Percentiles rank a stretch among this genome's conserved stretches.
phyloP scores from a whole-genome alignment of 2,113 vertebrate species.

The Axis porcinus region DNA sequence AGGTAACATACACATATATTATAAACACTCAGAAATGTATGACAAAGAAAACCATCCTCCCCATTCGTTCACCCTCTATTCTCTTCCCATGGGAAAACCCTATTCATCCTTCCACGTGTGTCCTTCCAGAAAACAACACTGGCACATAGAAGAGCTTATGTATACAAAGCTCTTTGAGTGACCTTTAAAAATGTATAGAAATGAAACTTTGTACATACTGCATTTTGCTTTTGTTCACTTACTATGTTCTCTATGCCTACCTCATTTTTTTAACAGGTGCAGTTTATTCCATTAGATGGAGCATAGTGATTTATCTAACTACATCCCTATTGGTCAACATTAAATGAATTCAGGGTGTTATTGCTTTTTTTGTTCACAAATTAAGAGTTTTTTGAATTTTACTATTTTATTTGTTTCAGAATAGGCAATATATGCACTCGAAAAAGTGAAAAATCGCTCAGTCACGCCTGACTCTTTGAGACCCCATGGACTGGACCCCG shows the following conservation, averaged over 20 bases:
- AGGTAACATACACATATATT: neutral
- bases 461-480: neutral
- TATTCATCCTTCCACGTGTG: neutral
- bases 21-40: neutral
- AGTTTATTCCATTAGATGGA: neutral
- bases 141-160: neutral
- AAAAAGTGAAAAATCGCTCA: neutral
- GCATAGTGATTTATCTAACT: neutral
- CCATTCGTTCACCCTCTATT: neutral
- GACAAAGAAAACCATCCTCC: neutral
- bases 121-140: neutral
- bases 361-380: neutral
- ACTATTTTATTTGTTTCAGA: neutral
- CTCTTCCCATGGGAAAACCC: neutral
- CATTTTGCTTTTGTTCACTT: neutral
- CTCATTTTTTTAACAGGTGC: neutral
- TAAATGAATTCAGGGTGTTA: neutral
- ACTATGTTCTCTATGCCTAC: neutral
- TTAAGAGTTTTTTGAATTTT: neutral
- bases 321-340: neutral
- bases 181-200: neutral
- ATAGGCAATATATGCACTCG: neutral
- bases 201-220: neutral
- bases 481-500: fast-evolving
- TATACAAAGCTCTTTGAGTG: neutral